Evolutionary conservation across 2,113 vertebrate genomes (phyloP), one percentile per base, ranked within the genome.

Genomic region (Tiliqua scincoides): DNA sequence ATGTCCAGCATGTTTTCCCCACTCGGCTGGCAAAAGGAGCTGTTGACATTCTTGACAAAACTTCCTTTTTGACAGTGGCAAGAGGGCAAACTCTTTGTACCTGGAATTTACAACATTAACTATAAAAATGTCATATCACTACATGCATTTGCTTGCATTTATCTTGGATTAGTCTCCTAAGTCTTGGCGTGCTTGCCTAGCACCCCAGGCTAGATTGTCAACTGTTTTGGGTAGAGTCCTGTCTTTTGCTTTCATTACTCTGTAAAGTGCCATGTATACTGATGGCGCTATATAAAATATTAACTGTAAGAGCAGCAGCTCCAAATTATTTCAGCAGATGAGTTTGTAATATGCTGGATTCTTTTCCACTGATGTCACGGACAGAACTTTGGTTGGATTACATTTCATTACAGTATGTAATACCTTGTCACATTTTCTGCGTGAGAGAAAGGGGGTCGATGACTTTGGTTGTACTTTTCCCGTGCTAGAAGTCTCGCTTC

Each of bases 31-130:
- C 72, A 98, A 91, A 0, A 99, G 93, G 87, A 99, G 85, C 17
- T 96, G 90, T 91, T 99, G 98, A 89, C 98, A 99, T 14, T 97
- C 96, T 85, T 92, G 93, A 87, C 98, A 99, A 95, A 99, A 99
- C 76, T 91, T 97, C 84, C 97, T 97, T 91, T 98, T 88, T 2
- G 96, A 87, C 78, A 95, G 72, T 0, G 96, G 96, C 81, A 99
- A 93, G 25, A 94, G 67, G 57, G 95, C n/a, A 80, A 98, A 98
- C 88, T 94, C 95, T 79, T 93, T 93, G 74, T 97, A 98, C 95
- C 99, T 99, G 0, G 10, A 37, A 68, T 82, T n/a, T 88, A 72
- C 40, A 75, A 71, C 7, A 82, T 37, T 63, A 35, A 85, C 40
- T n/a, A 37, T 62, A 79, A 65, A 84, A 76, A 0, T n/a, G 20